phyloP scores from a whole-genome alignment of 2,888 invertebrate species.

The Sceliomorpha sp. region DNA sequence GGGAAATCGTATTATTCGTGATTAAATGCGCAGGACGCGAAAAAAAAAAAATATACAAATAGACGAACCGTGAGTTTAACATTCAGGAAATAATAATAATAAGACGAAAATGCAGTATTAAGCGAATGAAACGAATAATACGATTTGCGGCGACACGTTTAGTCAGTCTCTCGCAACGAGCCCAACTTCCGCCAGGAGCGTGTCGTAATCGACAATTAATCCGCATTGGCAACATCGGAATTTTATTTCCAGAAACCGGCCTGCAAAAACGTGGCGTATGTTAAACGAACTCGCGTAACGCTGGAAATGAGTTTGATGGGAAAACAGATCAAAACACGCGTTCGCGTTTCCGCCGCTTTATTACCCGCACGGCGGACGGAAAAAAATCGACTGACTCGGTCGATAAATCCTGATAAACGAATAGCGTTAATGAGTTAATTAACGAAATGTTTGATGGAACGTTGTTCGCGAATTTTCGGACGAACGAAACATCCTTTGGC shows the following conservation, averaged over 20 bases:
- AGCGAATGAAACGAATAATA: slow-evolving; percentile 9
- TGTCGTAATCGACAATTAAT: slow-evolving; percentile 41
- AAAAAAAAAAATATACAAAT: too few species aligned
- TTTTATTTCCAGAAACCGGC: slow-evolving; percentile 30
- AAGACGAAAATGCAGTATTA: slow-evolving; percentile 2
- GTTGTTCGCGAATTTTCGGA: too few species aligned
- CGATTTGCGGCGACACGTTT: slow-evolving; percentile 12
- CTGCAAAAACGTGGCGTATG: slow-evolving; percentile 32
- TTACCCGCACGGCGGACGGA: slow-evolving; percentile 28
- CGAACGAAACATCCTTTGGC: too few species aligned
- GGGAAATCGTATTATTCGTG: too few species aligned
- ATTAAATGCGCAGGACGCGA: too few species aligned
- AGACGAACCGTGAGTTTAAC: too few species aligned
- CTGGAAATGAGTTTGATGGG: slow-evolving; percentile 26
- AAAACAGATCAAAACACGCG: slow-evolving; percentile 37
- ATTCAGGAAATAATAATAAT: too few species aligned
- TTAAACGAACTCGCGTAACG: slow-evolving; percentile 27
- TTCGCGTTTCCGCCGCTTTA: slow-evolving; percentile 27
- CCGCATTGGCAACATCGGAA: slow-evolving; percentile 24
- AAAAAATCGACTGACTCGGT: too few species aligned
- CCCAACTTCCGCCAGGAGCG: not conserved
- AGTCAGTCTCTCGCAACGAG: slow-evolving; percentile 35
- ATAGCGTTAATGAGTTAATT: too few species aligned
- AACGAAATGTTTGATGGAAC: too few species aligned
- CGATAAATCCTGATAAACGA: too few species aligned